Base-by-base conservation (phyloP, 1,140 invertebrate species). In the Ctenoplectra terminalis region DNA sequence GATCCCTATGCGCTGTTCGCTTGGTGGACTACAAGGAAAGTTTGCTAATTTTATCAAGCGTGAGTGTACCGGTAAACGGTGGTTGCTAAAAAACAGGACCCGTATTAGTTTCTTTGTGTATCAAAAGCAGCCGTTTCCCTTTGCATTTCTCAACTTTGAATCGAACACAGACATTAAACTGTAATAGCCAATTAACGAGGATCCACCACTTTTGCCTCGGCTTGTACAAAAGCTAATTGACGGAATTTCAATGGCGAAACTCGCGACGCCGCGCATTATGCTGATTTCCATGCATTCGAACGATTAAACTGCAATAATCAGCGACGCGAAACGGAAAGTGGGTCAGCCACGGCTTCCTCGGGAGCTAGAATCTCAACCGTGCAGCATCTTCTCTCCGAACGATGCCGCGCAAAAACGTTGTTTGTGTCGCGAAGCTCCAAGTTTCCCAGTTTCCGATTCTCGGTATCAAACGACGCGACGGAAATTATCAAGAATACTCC, bases 271-370 rank as follows among this genome's bases (percentile, higher is more conserved):
- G 17, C 17, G 29, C 58, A 40, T 75, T 40, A 52, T 40, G 31
- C 15, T 8, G 31, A 64, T 75, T 52, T 23, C 15, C 46, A 17
- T 43, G n/a, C 60, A 29, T 40, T 40, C 58, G 43, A 60, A 50
- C 58, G 72, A 75, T 75, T 64, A 75, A 75, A 64, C 46, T 20
- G 72, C 43, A 61, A 75, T 48, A 9, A 34, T 63, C 58, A 29
- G 31, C 34, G 11, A 43, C n/a, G 29, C 26, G 58, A 50, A 8
- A 64, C 58, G 9, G 17, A 54, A 73, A 58, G 20, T 17, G 17
- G 46, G 46, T 64, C 58, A 48, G 23, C 11, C 40, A 9, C 43
- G 64, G 17, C 29, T 29, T 56, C 0, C n/a, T 72, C 64, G 11
- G 17, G 15, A 67, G 9, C 17, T 13, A 17, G 64, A 29, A 48